A percentile compares a stretch with the other conserved stretches of the same genome.
These are phyloP conservation scores for Fundulus diaphanus DNA, from an alignment of 2,797 vertebrate genomes.

Conservation along the genomic window DNA sequence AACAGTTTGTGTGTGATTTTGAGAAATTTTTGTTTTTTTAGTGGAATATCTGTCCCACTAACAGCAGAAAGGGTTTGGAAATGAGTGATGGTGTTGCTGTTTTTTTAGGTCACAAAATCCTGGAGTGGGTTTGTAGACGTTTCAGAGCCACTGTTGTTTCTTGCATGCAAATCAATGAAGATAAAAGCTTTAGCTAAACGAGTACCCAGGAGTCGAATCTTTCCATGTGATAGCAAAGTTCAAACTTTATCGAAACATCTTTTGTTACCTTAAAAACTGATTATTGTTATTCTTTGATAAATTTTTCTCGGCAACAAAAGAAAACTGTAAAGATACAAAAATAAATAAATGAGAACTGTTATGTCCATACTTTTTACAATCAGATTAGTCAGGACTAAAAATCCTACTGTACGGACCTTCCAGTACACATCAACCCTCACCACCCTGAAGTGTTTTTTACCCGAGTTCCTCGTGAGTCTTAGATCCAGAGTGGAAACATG, in stretches of 20 bases:
- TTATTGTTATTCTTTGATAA: background rate
- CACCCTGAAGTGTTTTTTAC: background rate
- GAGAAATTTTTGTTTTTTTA: too few relatives aligned
- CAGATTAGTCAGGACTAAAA: background rate
- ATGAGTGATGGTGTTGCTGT: too few relatives aligned
- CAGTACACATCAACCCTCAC: background rate
- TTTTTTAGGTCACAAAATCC: too few relatives aligned
- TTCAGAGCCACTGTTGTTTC: too few relatives aligned
- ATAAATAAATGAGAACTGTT: background rate
- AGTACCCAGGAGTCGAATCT: background rate
- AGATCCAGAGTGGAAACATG: background rate
- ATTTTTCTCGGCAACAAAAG: background rate
- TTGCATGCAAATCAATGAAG: too few relatives aligned
- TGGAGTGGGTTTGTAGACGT: too few relatives aligned
- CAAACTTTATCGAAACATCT: background rate
- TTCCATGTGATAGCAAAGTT: background rate
- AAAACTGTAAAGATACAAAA: background rate
- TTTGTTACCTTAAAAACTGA: background rate
- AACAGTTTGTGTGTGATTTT: too few relatives aligned
- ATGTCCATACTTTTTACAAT: background rate
- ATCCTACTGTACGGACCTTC: background rate
- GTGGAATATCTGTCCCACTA: too few relatives aligned
- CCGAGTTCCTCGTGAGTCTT: background rate
- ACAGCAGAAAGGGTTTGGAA: too few relatives aligned
- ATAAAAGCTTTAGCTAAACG: background rate